Conservation (phyloP, 1,140 invertebrate species). For the Listronotus oregonensis region DNA sequence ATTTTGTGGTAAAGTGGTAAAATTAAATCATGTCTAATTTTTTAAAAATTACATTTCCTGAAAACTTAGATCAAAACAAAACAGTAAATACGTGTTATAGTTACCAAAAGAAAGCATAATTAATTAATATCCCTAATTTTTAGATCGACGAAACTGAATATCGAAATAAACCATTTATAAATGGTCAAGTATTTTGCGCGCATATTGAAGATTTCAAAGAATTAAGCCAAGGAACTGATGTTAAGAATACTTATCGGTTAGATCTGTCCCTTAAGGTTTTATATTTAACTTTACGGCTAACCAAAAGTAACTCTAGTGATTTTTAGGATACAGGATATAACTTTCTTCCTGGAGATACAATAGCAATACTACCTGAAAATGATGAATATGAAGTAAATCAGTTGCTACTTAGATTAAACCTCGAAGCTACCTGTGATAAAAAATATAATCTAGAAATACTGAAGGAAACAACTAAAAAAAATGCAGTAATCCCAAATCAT, state of each 20-base stretch:
- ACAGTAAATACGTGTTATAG: too few relatives aligned
- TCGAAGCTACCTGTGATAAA: slow-evolving; percentile 29
- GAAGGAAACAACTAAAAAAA: slow-evolving; percentile 41
- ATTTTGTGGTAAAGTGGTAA: background rate
- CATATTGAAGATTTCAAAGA: slow-evolving; percentile 28
- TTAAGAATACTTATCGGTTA: slow-evolving; percentile 43
- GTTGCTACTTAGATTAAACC: slow-evolving; percentile 42
- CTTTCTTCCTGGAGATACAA: slow-evolving; percentile 48
- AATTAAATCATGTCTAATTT: background rate
- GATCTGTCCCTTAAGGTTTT: slow-evolving; percentile 34
- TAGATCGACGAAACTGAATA: slow-evolving; percentile 10
- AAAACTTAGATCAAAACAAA: background rate
- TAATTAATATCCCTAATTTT: background rate
- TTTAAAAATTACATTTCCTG: background rate
- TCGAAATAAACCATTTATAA: slow-evolving; percentile 38
- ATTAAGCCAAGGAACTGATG: slow-evolving; percentile 43
- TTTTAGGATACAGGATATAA: slow-evolving; percentile 35
- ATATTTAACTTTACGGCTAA: background rate
- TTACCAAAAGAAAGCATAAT: too few relatives aligned
- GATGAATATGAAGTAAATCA: slow-evolving; percentile 41
- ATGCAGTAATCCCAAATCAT: slow-evolving; percentile 53
- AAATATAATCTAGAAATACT: slow-evolving; percentile 38
- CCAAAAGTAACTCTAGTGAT: slow-evolving; percentile 4
- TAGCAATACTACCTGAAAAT: slow-evolving; percentile 49
- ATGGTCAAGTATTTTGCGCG: slow-evolving; percentile 32